A percentile compares a stretch with the other conserved stretches of the same genome.
Conservation (phyloP, 2,888 invertebrate species). For the Tetragnatha montana region DNA sequence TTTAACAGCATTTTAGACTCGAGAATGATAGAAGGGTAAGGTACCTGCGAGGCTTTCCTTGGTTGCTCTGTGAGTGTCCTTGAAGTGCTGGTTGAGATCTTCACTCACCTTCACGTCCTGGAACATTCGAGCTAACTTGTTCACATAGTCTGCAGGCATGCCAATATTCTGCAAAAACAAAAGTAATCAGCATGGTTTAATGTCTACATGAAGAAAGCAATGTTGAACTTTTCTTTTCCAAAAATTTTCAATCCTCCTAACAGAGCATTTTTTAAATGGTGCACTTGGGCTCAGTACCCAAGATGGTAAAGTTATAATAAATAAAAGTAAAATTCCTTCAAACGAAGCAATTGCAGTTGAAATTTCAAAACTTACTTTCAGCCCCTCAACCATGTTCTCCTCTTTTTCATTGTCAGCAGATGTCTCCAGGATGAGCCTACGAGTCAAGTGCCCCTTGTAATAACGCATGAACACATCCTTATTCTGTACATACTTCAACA, state of each 20-base stretch:
- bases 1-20: too few species aligned
- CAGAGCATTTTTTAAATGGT: too few species aligned
- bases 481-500: conserved; percentile 98
- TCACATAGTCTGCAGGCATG: conserved; percentile 99
- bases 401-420: conserved; percentile 99
- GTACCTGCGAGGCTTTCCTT: conserved; percentile 80
- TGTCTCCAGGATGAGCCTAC: conserved; percentile 96
- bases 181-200: not conserved
- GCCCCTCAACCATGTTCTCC: conserved; percentile 99
- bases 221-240: not conserved
- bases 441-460: conserved; percentile 97
- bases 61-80: conserved; percentile 82
- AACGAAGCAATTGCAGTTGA: too few species aligned
- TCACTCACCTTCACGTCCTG: conserved; percentile 97
- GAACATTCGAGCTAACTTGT: conserved; percentile 96
- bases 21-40: too few species aligned
- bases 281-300: too few species aligned
- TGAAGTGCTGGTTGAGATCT: conserved; percentile 95
- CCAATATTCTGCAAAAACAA: conserved; percentile 83
- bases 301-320: not conserved
- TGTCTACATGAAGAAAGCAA: not conserved
- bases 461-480: conserved; percentile 99
- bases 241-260: too few species aligned
- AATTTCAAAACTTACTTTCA: conserved; percentile 78
- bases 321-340: not conserved